Evolutionary conservation across 2,113 vertebrate species (phyloP).

Genomic region (Hippocampus comes): DNA sequence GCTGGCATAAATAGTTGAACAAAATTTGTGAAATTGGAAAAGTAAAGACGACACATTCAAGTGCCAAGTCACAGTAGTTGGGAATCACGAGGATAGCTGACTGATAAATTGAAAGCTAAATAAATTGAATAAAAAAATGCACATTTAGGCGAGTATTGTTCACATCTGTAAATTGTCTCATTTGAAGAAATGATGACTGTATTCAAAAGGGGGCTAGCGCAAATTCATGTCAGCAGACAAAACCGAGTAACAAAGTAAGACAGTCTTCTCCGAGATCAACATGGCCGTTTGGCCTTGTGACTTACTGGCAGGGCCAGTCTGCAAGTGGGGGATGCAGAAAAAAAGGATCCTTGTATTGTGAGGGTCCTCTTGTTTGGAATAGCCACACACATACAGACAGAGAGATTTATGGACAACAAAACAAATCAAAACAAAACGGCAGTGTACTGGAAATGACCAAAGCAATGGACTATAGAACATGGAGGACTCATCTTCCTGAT

Average conservation of each 20-base stretch:
- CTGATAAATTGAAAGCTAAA: no score
- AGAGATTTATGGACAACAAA: constrained; percentile 17
- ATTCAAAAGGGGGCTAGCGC: not conserved
- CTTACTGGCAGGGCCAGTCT: constrained; percentile 40
- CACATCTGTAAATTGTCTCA: not conserved
- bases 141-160: no score
- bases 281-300: constrained; percentile 40
- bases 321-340: constrained; percentile 27
- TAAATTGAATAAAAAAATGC: no score
- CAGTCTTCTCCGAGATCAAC: constrained; percentile 34
- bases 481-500: not conserved
- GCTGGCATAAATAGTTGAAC: no score
- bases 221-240: constrained; percentile 22
- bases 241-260: constrained; percentile 40
- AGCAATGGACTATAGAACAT: not conserved
- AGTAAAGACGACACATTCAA: no score
- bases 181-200: not conserved
- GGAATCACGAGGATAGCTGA: no score
- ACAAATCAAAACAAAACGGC: not conserved
- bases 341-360: constrained; percentile 56
- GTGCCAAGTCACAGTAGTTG: no score
- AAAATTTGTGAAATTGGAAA: no score
- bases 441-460: constrained; percentile 36
- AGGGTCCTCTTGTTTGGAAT: constrained; percentile 33
- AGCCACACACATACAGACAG: constrained; percentile 15